phyloP scores from a whole-genome alignment of 2,888 invertebrate species.

The Petrophora chlorosata region DNA sequence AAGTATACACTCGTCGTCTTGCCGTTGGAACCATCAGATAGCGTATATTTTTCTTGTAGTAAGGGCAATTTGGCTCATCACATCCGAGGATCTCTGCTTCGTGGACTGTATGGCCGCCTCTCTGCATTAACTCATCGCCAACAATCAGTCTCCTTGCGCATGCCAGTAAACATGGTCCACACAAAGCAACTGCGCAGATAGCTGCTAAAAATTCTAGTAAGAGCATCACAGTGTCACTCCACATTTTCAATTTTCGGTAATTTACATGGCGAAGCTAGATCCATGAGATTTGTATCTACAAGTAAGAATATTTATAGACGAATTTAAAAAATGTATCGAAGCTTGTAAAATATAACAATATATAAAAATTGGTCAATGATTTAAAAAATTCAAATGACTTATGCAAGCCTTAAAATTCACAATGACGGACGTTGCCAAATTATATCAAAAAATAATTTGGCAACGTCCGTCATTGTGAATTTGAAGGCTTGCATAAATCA shows the following conservation, averaged over 20 bases:
- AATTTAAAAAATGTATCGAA: too few relatives aligned
- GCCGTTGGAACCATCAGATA: slow-evolving; percentile 70
- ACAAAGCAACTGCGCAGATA: slow-evolving; percentile 71
- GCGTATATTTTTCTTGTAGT: slow-evolving; percentile 71
- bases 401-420: too few relatives aligned
- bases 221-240: slow-evolving; percentile 67
- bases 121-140: slow-evolving; percentile 64
- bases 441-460: too few relatives aligned
- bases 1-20: slow-evolving; percentile 54
- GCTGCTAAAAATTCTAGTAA: slow-evolving; percentile 69
- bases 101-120: slow-evolving; percentile 48
- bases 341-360: too few relatives aligned
- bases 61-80: slow-evolving; percentile 75
- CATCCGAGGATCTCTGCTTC: slow-evolving; percentile 72
- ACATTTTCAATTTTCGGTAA: slow-evolving; percentile 46
- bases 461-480: too few relatives aligned
- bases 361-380: too few relatives aligned
- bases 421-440: too few relatives aligned
- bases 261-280: slow-evolving; percentile 11
- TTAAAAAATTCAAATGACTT: too few relatives aligned
- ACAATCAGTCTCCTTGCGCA: slow-evolving; percentile 64
- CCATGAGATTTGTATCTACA: not conserved
- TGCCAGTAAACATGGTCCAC: slow-evolving; percentile 71
- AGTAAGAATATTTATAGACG: too few relatives aligned
- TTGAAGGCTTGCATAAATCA: too few relatives aligned